Evolutionary conservation across 2,797 vertebrate species (phyloP), one percentile per base, ranked within the genome.

Genomic region (Paedocypris micromegethes): DNA sequence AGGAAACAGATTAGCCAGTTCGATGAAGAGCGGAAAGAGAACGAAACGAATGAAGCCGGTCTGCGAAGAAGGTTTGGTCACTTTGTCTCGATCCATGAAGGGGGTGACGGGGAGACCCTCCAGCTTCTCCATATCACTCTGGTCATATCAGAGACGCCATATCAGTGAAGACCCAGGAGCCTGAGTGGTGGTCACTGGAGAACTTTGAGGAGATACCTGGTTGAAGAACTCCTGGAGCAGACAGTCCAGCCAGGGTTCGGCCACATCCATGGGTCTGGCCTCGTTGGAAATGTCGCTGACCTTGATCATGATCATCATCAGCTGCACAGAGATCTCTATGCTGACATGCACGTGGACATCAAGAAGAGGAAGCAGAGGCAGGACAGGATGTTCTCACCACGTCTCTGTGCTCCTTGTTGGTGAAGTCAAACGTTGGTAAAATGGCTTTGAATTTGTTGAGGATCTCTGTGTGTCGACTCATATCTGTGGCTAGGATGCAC

Each of bases 271-370:
- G 66, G 89, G 90, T 58, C 89, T 82, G 0, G 89, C 89, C 75
- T 92, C 88, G 0, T 91, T 92, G 66, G 90, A 92, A 49, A 91
- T 91, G 77, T 91, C 88, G 4, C 89, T 90, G 6, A 90, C 89
- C 84, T 92, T 92, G 79, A 91, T 91, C 76, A 90, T 83, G 64
- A 91, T 85, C 85, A 87, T 91, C 84, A 89, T 92, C 59, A 92
- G 77, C 90, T 92, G 81, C 2, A 73, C 44, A 66, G 23, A 23
- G 23, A 23, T 23, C 23, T 23, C 23, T 23, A 23, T 23, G 23
- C 23, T 23, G 23, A 23, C 23, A 23, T 23, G 23, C 1, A 23
- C 23, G 23, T 23, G 23, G 23, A 23, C 23, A 23, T 23, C 23
- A 23, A 23, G 23, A 23, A 23, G 23, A 23, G 23, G 23, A 23